Evolutionary conservation across 2,888 invertebrate genomes (phyloP).

Genomic region (Athripsodes cinereus): DNA sequence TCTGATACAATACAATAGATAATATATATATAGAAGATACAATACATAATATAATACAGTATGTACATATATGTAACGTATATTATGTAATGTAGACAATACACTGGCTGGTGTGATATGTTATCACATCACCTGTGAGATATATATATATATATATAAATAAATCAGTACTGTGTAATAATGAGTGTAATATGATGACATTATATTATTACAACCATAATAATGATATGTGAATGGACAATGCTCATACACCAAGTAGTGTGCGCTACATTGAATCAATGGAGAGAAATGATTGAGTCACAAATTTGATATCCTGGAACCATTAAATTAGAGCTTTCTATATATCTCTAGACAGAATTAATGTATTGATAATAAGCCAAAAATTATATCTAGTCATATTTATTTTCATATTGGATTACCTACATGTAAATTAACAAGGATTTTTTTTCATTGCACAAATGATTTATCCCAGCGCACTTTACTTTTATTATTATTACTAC

Average conservation of each 20-base stretch:
- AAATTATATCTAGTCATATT: conserved; percentile 29
- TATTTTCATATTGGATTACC: conserved; percentile 28
- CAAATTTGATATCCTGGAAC: conserved; percentile 26
- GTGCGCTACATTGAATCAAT: conserved; percentile 27
- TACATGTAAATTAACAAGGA: conserved; percentile 15
- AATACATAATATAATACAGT: too few relatives aligned
- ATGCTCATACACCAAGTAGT: conserved; percentile 32
- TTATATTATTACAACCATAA: too few relatives aligned
- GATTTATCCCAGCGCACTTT: conserved; percentile 24
- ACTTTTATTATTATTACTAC: conserved; percentile 14
- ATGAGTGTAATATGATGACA: too few relatives aligned
- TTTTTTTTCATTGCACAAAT: conserved; percentile 23
- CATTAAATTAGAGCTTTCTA: conserved; percentile 28
- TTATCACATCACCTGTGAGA: too few relatives aligned
- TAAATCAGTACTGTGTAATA: too few relatives aligned
- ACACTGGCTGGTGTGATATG: too few relatives aligned
- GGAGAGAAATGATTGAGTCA: neutral
- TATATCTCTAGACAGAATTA: conserved; percentile 28
- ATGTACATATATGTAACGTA: too few relatives aligned
- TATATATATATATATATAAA: too few relatives aligned
- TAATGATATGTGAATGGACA: too few relatives aligned
- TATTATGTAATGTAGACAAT: too few relatives aligned
- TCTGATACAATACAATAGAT: too few relatives aligned
- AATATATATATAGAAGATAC: too few relatives aligned
- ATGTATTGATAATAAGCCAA: conserved; percentile 28